Conservation (phyloP, 2,797 vertebrate genomes). For the Graptemys geographica region DNA sequence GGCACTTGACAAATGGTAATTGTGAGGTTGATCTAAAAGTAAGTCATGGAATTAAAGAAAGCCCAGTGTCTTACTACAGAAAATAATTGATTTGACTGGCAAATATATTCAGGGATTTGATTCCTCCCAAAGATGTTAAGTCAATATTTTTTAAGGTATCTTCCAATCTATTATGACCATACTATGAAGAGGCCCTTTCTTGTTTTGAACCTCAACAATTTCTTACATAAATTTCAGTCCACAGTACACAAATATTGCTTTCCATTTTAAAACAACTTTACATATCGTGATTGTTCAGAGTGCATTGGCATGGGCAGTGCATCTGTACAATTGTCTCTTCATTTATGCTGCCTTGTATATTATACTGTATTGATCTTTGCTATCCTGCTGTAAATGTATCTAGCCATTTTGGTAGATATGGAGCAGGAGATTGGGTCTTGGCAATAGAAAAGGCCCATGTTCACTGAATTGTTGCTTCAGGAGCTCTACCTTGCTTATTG, state of each 20-base stretch:
- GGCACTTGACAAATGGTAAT: neutral
- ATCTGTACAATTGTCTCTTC: neutral
- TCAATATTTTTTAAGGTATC: neutral
- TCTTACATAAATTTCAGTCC: neutral
- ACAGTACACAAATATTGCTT: neutral
- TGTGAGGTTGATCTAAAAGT: neutral
- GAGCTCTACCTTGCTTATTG: neutral
- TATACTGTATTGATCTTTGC: neutral
- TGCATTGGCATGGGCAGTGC: neutral
- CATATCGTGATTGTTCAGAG: neutral
- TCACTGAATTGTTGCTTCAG: neutral
- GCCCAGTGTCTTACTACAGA: neutral
- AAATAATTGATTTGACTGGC: neutral
- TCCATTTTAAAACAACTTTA: neutral
- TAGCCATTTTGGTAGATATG: neutral
- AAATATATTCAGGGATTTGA: neutral
- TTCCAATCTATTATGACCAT: neutral
- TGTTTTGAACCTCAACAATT: neutral
- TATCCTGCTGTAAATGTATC: neutral
- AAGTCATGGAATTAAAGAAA: neutral
- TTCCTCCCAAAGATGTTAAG: neutral
- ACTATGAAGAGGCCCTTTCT: neutral
- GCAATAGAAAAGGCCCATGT: neutral
- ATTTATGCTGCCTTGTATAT: neutral
- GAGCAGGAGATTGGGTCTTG: neutral